phyloP scores from a whole-genome alignment of 2,797 vertebrate species.

The Phrynocephalus forsythii region DNA sequence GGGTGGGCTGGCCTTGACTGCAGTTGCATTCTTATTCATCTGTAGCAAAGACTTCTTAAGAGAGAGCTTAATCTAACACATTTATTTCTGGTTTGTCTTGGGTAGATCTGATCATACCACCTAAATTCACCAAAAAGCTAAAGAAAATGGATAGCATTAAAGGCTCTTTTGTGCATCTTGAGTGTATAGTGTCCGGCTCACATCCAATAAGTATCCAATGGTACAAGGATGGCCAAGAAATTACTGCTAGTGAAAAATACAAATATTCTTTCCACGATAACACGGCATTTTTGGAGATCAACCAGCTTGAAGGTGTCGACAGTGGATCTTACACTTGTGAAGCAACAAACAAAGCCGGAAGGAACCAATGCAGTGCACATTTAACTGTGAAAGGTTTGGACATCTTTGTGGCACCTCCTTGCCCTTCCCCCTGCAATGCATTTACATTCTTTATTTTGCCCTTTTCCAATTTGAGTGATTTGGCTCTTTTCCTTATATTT shows the following conservation, averaged over 20 bases:
- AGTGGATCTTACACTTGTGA: slow-evolving; percentile 93
- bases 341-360: slow-evolving; percentile 92
- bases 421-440: not conserved
- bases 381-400: slow-evolving; percentile 95
- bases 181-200: slow-evolving; percentile 95
- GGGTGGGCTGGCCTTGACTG: not conserved
- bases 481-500: slow-evolving; percentile 35
- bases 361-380: slow-evolving; percentile 89
- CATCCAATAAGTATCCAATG: slow-evolving; percentile 93
- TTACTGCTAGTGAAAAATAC: slow-evolving; percentile 88
- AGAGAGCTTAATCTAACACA: slow-evolving; percentile 37
- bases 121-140: slow-evolving; percentile 95
- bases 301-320: slow-evolving; percentile 86
- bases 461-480: slow-evolving; percentile 43
- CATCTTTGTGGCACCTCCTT: slow-evolving; percentile 21
- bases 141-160: slow-evolving; percentile 94
- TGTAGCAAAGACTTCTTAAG: slow-evolving; percentile 1
- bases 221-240: slow-evolving; percentile 93
- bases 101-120: slow-evolving; percentile 96
- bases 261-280: slow-evolving; percentile 97
- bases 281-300: slow-evolving; percentile 94
- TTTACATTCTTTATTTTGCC: slow-evolving; percentile 32
- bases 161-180: slow-evolving; percentile 93
- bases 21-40: slow-evolving; percentile 19
- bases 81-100: slow-evolving; percentile 69